Evolutionary conservation across 2,888 invertebrate species (phyloP).

Genomic region (Limenitis camilla): DNA sequence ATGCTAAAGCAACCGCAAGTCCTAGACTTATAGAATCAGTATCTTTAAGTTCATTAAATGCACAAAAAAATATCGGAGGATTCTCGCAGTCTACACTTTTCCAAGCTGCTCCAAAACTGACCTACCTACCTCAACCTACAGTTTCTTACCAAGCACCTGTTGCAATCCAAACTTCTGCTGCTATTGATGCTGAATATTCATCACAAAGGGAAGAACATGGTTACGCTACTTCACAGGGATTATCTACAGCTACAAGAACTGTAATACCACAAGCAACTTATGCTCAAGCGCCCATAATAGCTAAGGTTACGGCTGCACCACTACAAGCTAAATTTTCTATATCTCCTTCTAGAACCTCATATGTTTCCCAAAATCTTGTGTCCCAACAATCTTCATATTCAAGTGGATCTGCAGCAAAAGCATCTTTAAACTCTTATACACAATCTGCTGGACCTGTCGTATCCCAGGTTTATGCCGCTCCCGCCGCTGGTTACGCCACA

Average conservation of each 20-base stretch:
- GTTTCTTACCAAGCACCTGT: slow-evolving; percentile 34
- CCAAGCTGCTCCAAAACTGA: slow-evolving; percentile 31
- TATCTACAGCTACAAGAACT: slow-evolving; percentile 56
- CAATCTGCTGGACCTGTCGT: slow-evolving; percentile 60
- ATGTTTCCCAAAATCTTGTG: slow-evolving; percentile 49
- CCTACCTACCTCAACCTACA: slow-evolving; percentile 39
- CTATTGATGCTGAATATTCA: slow-evolving; percentile 34
- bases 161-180: slow-evolving; percentile 41
- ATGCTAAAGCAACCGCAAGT: slow-evolving; percentile 38
- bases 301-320: slow-evolving; percentile 67
- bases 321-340: slow-evolving; percentile 53
- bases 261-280: slow-evolving; percentile 61
- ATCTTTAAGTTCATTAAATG: slow-evolving; percentile 28
- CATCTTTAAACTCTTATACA: slow-evolving; percentile 56
- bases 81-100: slow-evolving; percentile 29
- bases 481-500: slow-evolving; percentile 52
- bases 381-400: slow-evolving; percentile 44
- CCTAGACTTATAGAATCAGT: slow-evolving; percentile 28
- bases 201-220: slow-evolving; percentile 65
- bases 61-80: slow-evolving; percentile 24
- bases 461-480: slow-evolving; percentile 61
- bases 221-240: slow-evolving; percentile 70
- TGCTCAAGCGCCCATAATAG: slow-evolving; percentile 69
- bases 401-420: slow-evolving; percentile 54
- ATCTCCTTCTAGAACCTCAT: slow-evolving; percentile 48